Percentiles rank a stretch among this genome's conserved stretches.
These are phyloP conservation scores for Mongoloraphidia duomilia DNA, from an alignment of 2,888 invertebrate genomes.

Conservation along the genomic window DNA sequence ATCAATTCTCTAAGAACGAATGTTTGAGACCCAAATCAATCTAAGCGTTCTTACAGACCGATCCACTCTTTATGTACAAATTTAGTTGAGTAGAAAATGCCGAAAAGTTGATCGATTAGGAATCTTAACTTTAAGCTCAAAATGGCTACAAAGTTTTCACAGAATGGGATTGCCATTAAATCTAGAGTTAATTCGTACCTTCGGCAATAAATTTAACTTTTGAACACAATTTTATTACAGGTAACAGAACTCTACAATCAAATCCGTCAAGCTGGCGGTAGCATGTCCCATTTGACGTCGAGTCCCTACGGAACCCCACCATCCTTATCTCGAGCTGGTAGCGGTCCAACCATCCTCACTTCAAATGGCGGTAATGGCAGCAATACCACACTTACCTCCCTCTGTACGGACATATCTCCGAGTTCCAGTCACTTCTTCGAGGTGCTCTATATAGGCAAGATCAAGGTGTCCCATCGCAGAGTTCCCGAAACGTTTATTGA, in stretches of 20 bases:
- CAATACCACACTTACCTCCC: constrained; percentile 49
- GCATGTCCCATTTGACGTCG: constrained; percentile 22
- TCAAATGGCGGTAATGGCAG: constrained; percentile 24
- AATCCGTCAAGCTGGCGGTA: constrained; percentile 49
- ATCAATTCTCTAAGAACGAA: too few relatives aligned
- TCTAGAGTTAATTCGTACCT: too few relatives aligned
- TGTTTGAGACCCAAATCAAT: too few relatives aligned
- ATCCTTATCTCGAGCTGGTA: background rate
- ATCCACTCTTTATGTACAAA: too few relatives aligned
- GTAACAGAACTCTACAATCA: constrained; percentile 57
- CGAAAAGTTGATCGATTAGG: too few relatives aligned
- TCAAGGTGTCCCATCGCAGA: constrained; percentile 73
- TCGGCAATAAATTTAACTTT: too few relatives aligned
- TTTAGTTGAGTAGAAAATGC: too few relatives aligned
- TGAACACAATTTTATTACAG: constrained; percentile 30
- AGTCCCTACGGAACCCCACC: background rate
- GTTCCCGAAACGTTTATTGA: constrained; percentile 81
- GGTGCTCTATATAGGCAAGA: constrained; percentile 84
- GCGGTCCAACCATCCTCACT: constrained; percentile 26
- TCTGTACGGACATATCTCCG: constrained; percentile 66
- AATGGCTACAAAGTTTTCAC: too few relatives aligned
- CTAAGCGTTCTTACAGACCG: too few relatives aligned
- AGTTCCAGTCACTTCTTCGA: constrained; percentile 83
- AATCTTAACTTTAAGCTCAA: too few relatives aligned
- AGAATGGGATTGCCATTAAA: too few relatives aligned